Percentiles rank a stretch among this genome's conserved stretches.
These are phyloP conservation scores for Rattus norvegicus DNA, from an alignment of 2,113 vertebrate species.

Conservation along the genomic window GRCr8 NC_086024.1:57189001-57189500, in stretches of 20 bases:
- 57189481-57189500: constrained; percentile 4
- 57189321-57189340: constrained; percentile 32
- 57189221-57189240: constrained; percentile 48
- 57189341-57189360: background rate
- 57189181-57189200: constrained; percentile 73
- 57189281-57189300: constrained; percentile 30
- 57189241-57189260: constrained; percentile 40
- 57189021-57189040: constrained; percentile 86
- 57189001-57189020: constrained; percentile 84
- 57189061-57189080: constrained; percentile 87
- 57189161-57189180: constrained; percentile 56
- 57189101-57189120: constrained; percentile 85
- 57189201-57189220: constrained; percentile 20
- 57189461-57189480: background rate
- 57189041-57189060: constrained; percentile 88
- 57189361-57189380: background rate
- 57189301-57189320: constrained; percentile 15
- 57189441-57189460: background rate
- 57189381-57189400: background rate
- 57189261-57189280: constrained; percentile 54
- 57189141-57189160: constrained; percentile 67
- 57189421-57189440: background rate
- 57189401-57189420: background rate
- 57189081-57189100: constrained; percentile 86
- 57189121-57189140: constrained; percentile 86